Evolutionary conservation across 2,888 invertebrate genomes (phyloP).

Genomic region (Drosophila kambysellisi): DNA sequence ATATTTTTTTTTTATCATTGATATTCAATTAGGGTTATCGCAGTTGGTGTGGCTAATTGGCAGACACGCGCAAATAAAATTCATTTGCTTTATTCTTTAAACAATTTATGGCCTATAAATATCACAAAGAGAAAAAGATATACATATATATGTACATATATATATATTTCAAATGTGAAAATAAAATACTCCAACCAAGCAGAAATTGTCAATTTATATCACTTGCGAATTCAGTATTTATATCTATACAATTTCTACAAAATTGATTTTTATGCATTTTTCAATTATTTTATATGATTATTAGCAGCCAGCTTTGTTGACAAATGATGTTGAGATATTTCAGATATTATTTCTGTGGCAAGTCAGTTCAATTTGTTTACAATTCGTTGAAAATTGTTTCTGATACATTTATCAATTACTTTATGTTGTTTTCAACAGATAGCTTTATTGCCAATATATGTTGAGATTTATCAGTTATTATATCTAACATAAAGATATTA

Average conservation of each 20-base stretch:
- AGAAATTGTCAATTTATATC: neutral
- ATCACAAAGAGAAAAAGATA: neutral
- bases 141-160: too few species aligned
- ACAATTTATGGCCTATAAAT: constrained; percentile 16
- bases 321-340: neutral
- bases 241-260: neutral
- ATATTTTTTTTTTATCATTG: constrained; percentile 54
- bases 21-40: constrained; percentile 73
- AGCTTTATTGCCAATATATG: neutral
- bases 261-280: neutral
- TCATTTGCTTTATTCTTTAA: constrained; percentile 37
- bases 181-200: neutral
- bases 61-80: constrained; percentile 60
- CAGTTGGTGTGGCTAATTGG: constrained; percentile 55
- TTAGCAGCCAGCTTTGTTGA: neutral
- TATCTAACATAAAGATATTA: neutral
- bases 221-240: neutral
- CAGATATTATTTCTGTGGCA: neutral
- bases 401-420: neutral
- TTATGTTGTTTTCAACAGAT: neutral
- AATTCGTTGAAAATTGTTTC: neutral
- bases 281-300: neutral
- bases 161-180: neutral
- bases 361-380: neutral
- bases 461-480: neutral